These are phyloP conservation scores for Corythaixoides concolor DNA, from an alignment of 2,113 vertebrate genomes.

Conservation along the genomic window DNA sequence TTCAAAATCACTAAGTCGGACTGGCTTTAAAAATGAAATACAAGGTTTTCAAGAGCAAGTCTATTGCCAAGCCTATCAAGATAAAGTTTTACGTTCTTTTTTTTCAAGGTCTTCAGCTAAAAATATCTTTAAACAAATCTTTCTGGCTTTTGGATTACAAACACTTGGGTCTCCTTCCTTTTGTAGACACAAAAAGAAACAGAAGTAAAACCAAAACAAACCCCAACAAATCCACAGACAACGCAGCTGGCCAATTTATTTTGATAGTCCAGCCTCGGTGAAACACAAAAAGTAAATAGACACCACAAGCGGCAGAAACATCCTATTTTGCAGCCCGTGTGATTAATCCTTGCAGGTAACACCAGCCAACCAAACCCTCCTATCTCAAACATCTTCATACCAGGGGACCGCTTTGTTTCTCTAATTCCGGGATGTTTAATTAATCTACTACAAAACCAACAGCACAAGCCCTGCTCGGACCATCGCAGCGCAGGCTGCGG, in stretches of 20 bases:
- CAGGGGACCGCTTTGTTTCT: slow-evolving; percentile 12
- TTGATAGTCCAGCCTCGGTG: background rate
- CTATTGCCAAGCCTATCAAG: background rate
- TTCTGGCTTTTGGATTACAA: background rate
- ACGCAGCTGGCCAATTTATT: background rate
- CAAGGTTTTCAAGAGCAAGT: background rate
- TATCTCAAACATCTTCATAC: background rate
- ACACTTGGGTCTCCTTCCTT: background rate
- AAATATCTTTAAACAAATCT: background rate
- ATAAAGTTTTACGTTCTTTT: background rate
- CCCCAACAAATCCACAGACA: background rate
- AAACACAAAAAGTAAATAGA: background rate
- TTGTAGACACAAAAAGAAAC: background rate
- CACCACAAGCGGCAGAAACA: background rate
- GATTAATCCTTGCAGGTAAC: background rate
- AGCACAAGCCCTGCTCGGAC: background rate
- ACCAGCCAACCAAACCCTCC: background rate
- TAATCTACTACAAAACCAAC: fast-evolving
- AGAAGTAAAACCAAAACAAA: background rate
- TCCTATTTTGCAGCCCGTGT: background rate
- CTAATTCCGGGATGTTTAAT: background rate
- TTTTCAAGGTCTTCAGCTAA: background rate
- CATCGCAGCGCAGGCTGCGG: background rate
- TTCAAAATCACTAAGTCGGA: background rate
- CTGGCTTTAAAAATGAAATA: background rate